Evolutionary conservation across 1,140 invertebrate species (phyloP), one percentile per base, ranked within the genome.

Genomic region (Microplitis mediator): DNA sequence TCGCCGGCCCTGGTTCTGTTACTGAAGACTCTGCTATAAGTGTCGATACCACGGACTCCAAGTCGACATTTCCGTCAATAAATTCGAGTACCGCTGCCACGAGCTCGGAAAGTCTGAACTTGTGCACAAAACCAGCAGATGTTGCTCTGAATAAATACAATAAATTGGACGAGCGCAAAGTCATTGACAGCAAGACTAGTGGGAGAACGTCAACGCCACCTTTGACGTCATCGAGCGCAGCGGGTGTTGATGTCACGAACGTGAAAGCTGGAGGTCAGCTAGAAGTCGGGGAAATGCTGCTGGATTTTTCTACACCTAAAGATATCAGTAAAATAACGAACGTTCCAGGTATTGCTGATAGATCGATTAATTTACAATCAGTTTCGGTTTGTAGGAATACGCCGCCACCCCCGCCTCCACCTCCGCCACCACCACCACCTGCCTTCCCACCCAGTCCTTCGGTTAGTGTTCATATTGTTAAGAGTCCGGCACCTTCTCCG

Each of bases 401-500:
- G 3, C 88, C 89, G 69, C 89, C 89, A 0, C 80, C 84, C 4
- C 80, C 83, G 4, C 82, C 86, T 6, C 80, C 80, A 4, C 81
- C 87, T 3, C 79, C 79, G 4, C 81, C 81, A 1, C 76, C 78
- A 13, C 75, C 78, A 11, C 74, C 74, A 6, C 73, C 77, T 3
- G 76, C 74, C 8, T 89, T 88, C 74, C 89, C 91, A 13, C 85
- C 88, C 2, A 92, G 92, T 50, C 92, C 93, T 0, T 93, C 92
- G 3, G 90, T 94, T 3, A 92, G 91, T 45, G 88, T 95, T 62
- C 93, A 94, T 81, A 92, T 95, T 66, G 91, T 94, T 6, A 94
- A 94, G 79, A 94, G 93, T 68, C 93, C 93, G 3, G 92, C 91
- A 0, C 92, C 92, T 0, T 92, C 91, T 13, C 92, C 92, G 0